Evolutionary conservation across 2,113 vertebrate genomes (phyloP), one percentile per base, ranked within the genome.

Genomic region (Prionailurus viverrinus): DNA sequence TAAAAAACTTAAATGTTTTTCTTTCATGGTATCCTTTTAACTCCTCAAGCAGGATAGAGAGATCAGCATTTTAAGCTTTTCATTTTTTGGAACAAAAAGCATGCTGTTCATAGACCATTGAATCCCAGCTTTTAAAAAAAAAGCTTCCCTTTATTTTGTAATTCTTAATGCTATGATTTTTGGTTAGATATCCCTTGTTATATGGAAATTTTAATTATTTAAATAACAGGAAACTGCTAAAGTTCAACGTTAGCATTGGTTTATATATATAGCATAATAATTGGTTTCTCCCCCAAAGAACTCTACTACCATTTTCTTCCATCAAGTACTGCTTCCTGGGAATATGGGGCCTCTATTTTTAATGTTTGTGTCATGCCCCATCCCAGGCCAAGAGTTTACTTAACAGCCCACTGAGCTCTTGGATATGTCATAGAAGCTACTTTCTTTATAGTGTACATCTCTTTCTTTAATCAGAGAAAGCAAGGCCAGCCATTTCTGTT

Each of bases 1-100:
- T 99, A 99, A 98, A 98, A 97, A 96, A 78, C 94, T 97, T 98
- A 76, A 94, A 89, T 98, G 95, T 98, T 98, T 98, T 97, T 98
- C 96, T 94, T 91, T 91, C 23, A 79, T 97, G 39, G 45, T 96
- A 79, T 66, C 13, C 15, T 92, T 98, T 89, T 89, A 81, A 81
- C 53, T 83, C 53, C 95, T 94, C 97, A 95, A 97, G 36, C 55
- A 97, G 81, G 19, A 84, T 85, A 97, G 82, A 58, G 48, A 97
- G 36, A 36, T 74, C 79, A 97, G 73, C 41, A 14, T 76, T 84
- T 95, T 91, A 89, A 80, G 29, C 13, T 93, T 95, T 97, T 92
- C 90, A 92, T 23, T 96, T 14, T 91, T 96, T 81, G 19, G 25
- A 88, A 69, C 86, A 27, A 94, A 95, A 96, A 92, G 31, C 69